Evolutionary conservation across 2,797 vertebrate species (phyloP).

Genomic region (Hemitrygon akajei): DNA sequence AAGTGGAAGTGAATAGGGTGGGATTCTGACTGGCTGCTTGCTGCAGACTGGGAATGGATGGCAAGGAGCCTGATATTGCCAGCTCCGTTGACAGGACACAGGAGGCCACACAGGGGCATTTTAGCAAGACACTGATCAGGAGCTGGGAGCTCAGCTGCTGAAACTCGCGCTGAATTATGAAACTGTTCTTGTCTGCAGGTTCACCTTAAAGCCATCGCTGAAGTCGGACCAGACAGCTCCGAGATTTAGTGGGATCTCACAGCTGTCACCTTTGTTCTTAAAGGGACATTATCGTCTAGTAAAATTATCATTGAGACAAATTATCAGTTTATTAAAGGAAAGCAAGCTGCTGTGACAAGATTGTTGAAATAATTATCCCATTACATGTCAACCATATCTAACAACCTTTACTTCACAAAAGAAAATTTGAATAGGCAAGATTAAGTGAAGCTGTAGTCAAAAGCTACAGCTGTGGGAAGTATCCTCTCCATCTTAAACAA

Average conservation of each 20-base stretch:
- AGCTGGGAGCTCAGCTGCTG: background rate
- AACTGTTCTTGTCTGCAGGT: background rate
- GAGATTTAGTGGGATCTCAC: background rate
- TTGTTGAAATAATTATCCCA: background rate
- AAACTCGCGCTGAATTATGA: background rate
- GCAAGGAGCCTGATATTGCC: background rate
- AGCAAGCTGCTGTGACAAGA: background rate
- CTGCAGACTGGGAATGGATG: background rate
- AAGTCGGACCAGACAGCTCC: background rate
- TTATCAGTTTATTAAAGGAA: slow-evolving; percentile 14
- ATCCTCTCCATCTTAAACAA: no score
- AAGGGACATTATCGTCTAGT: background rate
- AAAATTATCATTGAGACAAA: background rate
- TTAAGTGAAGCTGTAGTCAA: background rate
- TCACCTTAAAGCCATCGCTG: background rate
- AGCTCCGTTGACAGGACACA: background rate
- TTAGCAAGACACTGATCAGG: background rate
- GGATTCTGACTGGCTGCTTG: background rate
- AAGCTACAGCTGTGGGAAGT: background rate
- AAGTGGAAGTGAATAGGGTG: background rate
- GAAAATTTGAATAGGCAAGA: background rate
- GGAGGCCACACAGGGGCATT: background rate
- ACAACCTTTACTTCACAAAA: background rate
- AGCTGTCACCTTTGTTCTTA: background rate
- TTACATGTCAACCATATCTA: background rate